phyloP scores from a whole-genome alignment of 2,113 vertebrate genomes.

The Diglossa brunneiventris region DNA sequence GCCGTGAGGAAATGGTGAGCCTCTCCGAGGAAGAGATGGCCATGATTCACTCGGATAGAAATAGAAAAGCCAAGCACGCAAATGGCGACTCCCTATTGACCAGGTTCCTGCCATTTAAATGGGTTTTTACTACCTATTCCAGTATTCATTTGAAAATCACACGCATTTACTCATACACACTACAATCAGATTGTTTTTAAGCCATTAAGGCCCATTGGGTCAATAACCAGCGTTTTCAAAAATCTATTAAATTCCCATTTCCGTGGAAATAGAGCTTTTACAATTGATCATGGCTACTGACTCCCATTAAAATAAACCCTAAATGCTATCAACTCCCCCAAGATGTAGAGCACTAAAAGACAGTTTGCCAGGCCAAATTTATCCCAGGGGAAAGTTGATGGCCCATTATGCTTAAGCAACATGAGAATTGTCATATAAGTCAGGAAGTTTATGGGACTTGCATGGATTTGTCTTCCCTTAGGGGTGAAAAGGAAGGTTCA shows the following conservation, averaged over 20 bases:
- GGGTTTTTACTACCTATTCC: slow-evolving; percentile 67
- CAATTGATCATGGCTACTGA: slow-evolving; percentile 62
- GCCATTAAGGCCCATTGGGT: slow-evolving; percentile 66
- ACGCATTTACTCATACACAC: slow-evolving; percentile 14
- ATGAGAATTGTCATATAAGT: slow-evolving; percentile 39
- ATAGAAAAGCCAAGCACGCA: slow-evolving; percentile 50
- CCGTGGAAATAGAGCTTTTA: slow-evolving; percentile 55
- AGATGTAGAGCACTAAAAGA: slow-evolving; percentile 43
- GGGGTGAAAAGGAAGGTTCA: neutral
- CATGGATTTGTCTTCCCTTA: slow-evolving; percentile 29
- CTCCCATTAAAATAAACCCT: slow-evolving; percentile 61
- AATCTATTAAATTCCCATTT: slow-evolving; percentile 73
- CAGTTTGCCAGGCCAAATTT: slow-evolving; percentile 39
- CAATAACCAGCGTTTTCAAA: slow-evolving; percentile 65
- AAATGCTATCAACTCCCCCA: slow-evolving; percentile 54
- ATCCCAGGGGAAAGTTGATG: slow-evolving; percentile 54
- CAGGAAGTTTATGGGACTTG: slow-evolving; percentile 59
- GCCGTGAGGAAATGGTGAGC: neutral
- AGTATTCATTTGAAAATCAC: slow-evolving; percentile 55
- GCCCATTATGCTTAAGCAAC: slow-evolving; percentile 55
- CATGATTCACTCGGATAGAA: slow-evolving; percentile 35
- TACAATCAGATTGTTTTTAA: slow-evolving; percentile 51
- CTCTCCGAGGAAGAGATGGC: neutral
- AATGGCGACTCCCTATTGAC: slow-evolving; percentile 59
- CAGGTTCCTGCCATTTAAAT: slow-evolving; percentile 40